Percentiles rank a stretch among this genome's conserved stretches.
Evolutionary conservation across 1,140 invertebrate genomes (phyloP).

Genomic region (Brachionus manjavacas): DNA sequence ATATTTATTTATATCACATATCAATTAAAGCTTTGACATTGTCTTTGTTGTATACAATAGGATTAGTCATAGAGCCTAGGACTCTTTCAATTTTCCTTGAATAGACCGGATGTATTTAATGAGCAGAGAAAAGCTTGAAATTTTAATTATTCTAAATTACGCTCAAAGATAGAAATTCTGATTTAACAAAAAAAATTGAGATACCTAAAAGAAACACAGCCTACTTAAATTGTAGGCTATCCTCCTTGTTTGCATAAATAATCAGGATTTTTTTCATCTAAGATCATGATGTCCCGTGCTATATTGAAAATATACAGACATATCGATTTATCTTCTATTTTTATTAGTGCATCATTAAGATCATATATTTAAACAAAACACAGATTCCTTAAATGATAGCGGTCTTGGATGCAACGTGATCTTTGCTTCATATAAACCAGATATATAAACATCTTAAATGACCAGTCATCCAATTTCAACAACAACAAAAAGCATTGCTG

Average conservation of each 20-base stretch:
- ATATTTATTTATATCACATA: slow-evolving; percentile 7
- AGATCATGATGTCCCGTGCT: background rate
- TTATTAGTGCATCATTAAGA: background rate
- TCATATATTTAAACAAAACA: background rate
- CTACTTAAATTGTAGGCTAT: background rate
- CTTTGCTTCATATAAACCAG: background rate
- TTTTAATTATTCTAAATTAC: background rate
- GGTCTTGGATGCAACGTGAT: background rate
- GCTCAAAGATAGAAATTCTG: background rate
- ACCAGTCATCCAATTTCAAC: background rate
- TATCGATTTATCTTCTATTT: background rate
- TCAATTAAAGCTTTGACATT: background rate
- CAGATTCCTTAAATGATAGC: background rate
- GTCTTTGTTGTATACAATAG: background rate
- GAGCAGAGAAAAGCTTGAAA: background rate
- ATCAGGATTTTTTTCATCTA: background rate
- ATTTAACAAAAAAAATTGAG: background rate
- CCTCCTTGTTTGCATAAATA: background rate
- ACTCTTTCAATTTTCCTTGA: background rate
- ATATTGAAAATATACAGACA: background rate
- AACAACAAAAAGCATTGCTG: background rate
- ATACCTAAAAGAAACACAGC: background rate
- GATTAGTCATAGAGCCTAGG: background rate
- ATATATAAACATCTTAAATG: background rate
- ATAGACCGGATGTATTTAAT: background rate